phyloP scores from a whole-genome alignment of 2,888 invertebrate genomes.

The Hirtodrosophila alboralis region DNA sequence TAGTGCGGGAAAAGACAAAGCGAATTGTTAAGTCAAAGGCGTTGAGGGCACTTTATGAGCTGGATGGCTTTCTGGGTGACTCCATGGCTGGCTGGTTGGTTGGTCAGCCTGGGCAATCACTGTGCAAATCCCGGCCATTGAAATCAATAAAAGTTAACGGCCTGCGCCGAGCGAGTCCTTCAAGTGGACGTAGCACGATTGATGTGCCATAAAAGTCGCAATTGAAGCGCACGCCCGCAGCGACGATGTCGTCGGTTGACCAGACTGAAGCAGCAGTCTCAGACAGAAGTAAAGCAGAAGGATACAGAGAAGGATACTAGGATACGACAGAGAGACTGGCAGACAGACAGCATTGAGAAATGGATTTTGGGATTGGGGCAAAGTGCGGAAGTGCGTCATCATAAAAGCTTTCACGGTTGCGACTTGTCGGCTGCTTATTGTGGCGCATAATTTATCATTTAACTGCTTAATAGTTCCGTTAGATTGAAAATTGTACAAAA shows the following conservation, averaged over 20 bases:
- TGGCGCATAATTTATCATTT: conserved; percentile 80
- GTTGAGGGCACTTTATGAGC: conserved; percentile 80
- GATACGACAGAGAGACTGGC: background rate
- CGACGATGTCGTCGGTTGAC: conserved; percentile 50
- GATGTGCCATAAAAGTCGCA: conserved; percentile 80
- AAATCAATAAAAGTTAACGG: conserved; percentile 83
- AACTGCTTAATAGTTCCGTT: conserved; percentile 80
- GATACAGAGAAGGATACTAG: conserved; percentile 10
- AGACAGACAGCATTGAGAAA: conserved; percentile 1
- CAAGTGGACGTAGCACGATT: conserved; percentile 58
- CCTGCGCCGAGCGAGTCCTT: conserved; percentile 53
- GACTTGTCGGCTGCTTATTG: conserved; percentile 66
- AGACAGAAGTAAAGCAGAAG: conserved; percentile 2
- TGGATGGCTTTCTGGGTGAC: conserved; percentile 31
- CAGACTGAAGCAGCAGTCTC: conserved; percentile 28
- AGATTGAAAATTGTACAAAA: conserved; percentile 68
- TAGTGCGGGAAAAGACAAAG: conserved; percentile 68
- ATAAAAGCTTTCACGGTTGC: conserved; percentile 75
- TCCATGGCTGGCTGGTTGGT: conserved; percentile 14
- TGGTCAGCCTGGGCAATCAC: conserved; percentile 71
- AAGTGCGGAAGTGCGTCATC: conserved; percentile 80
- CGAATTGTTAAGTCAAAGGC: conserved; percentile 79
- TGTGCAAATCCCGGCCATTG: conserved; percentile 80
- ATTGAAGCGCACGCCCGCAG: conserved; percentile 78
- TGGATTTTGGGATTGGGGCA: conserved; percentile 8